Evolutionary conservation across 2,797 vertebrate genomes (phyloP).

Genomic region (Alfaro cultratus): DNA sequence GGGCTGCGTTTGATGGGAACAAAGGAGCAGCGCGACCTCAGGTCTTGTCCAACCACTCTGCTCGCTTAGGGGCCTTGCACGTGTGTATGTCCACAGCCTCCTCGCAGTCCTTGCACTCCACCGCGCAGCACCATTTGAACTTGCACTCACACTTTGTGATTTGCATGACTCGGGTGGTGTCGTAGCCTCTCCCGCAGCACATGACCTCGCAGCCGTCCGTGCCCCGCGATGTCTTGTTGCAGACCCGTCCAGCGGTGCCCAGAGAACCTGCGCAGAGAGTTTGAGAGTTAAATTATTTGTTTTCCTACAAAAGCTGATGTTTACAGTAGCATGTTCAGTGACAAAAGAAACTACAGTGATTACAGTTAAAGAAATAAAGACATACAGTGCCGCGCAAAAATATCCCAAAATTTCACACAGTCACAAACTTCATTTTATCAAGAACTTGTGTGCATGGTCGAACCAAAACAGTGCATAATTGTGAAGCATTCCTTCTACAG

Average conservation of each 20-base stretch:
- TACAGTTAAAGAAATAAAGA: background rate
- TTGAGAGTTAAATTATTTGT: background rate
- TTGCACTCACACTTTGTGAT: constrained; percentile 99
- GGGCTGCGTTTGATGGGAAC: constrained; percentile 43
- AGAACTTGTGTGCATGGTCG: background rate
- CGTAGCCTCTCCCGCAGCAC: constrained; percentile 98
- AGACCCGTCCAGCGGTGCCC: constrained; percentile 93
- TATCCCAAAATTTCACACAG: background rate
- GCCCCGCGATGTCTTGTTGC: constrained; percentile 91
- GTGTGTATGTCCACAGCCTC: constrained; percentile 97
- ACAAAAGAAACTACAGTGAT: background rate
- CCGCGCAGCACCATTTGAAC: constrained; percentile 99
- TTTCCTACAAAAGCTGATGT: background rate
- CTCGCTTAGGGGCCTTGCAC: constrained; percentile 94
- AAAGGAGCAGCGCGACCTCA: constrained; percentile 59
- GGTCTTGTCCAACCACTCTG: constrained; percentile 84
- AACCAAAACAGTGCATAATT: background rate
- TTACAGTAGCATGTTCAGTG: background rate
- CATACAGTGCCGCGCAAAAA: background rate
- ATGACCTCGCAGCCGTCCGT: constrained; percentile 98
- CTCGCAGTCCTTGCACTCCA: constrained; percentile 97
- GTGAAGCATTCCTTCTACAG: background rate
- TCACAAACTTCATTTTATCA: background rate
- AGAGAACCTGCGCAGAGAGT: constrained; percentile 85
- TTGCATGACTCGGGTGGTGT: constrained; percentile 92